phyloP scores from a whole-genome alignment of 2,797 vertebrate species.

The Distichodus sexfasciatus region DNA sequence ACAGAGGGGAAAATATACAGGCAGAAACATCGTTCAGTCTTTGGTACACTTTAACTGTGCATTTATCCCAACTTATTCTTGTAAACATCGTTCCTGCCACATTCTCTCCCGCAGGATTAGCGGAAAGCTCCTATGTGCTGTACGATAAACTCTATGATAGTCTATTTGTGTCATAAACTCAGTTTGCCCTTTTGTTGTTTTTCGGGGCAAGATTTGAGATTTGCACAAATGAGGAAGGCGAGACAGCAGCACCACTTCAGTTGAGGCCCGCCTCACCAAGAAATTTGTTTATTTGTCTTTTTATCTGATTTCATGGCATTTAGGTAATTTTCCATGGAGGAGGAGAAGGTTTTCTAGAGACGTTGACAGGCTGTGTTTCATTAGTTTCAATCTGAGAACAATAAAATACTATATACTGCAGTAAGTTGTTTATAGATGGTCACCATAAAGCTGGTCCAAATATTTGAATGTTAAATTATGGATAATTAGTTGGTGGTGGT shows the following conservation, averaged over 20 bases:
- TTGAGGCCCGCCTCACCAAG: not conserved
- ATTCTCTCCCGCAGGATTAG: constrained; percentile 22
- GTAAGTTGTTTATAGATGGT: too few relatives aligned
- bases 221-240: not conserved
- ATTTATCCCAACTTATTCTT: not conserved
- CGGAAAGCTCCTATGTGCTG: constrained; percentile 7
- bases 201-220: not conserved
- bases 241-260: constrained; percentile 23
- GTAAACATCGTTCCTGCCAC: not conserved
- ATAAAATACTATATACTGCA: too few relatives aligned
- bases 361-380: not conserved
- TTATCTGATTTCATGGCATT: not conserved
- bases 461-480: too few relatives aligned
- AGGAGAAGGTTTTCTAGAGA: not conserved
- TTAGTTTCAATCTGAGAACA: not conserved
- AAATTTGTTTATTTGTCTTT: not conserved
- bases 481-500: too few relatives aligned
- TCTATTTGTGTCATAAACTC: constrained; percentile 29
- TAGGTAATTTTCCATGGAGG: not conserved
- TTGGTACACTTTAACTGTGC: not conserved
- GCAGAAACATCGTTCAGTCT: not conserved
- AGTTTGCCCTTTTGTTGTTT: not conserved
- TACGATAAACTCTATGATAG: not conserved
- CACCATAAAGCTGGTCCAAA: too few relatives aligned
- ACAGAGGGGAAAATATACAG: not conserved